Percentiles rank a stretch among this genome's conserved stretches.
These are phyloP conservation scores for Campylomormyrus numenius DNA, from an alignment of 2,113 vertebrate species.

Conservation along the genomic window DNA sequence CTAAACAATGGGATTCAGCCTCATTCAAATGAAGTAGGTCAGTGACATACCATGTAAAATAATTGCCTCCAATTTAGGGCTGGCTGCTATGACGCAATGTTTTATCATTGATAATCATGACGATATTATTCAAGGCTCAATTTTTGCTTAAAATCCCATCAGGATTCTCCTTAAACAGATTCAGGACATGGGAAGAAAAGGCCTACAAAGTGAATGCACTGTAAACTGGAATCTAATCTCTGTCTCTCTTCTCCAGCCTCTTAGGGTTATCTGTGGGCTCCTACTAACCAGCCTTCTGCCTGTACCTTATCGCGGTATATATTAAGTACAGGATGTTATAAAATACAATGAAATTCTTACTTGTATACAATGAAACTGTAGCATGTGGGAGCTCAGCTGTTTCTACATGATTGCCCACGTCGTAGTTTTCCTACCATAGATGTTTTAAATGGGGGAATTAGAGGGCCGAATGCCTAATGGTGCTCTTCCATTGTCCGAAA, in stretches of 20 bases:
- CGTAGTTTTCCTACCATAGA: background rate
- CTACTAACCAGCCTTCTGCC: too few species aligned
- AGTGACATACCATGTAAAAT: background rate
- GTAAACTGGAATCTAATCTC: background rate
- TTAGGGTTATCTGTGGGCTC: too few species aligned
- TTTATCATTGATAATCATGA: background rate
- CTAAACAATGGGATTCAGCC: background rate
- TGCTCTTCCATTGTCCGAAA: background rate
- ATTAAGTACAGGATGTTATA: too few species aligned
- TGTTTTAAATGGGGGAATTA: background rate
- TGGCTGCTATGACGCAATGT: background rate
- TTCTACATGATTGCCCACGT: background rate
- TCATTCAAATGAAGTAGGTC: background rate
- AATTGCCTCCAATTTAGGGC: background rate
- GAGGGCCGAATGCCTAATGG: background rate
- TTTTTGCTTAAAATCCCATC: background rate
- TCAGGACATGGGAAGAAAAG: background rate
- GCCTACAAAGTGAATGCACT: background rate
- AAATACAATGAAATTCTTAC: background rate
- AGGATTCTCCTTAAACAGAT: background rate
- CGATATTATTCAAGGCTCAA: background rate
- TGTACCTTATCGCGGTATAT: too few species aligned
- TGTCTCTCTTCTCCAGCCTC: too few species aligned
- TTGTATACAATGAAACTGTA: constrained; percentile 56
- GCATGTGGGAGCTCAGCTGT: constrained; percentile 63